These are phyloP conservation scores for Micronisus gabar DNA, from an alignment of 2,113 vertebrate species.

Conservation along the genomic window DNA sequence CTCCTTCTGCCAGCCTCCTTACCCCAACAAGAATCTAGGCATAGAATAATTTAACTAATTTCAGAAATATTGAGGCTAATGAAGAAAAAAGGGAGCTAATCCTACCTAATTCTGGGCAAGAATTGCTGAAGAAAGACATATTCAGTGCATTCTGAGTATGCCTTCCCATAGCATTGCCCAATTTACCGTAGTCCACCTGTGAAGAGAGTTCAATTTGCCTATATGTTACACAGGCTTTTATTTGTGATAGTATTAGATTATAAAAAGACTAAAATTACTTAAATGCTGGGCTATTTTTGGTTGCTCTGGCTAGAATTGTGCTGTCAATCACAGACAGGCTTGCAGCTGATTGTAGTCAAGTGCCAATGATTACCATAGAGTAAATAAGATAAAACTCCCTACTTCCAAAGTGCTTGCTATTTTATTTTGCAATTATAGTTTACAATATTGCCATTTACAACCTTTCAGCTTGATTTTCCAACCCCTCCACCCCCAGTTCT, in stretches of 20 bases:
- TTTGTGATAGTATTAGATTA: not conserved
- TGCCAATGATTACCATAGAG: not conserved
- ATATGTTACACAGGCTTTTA: not conserved
- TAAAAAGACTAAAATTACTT: not conserved
- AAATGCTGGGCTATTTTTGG: not conserved
- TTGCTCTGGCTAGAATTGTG: not conserved
- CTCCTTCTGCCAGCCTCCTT: not conserved
- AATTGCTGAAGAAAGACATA: not conserved
- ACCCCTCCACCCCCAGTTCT: not conserved
- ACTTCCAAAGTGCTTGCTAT: not conserved
- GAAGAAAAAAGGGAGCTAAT: not conserved
- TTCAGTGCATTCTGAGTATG: not conserved
- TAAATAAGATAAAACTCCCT: slow-evolving; percentile 17
- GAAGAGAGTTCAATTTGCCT: not conserved
- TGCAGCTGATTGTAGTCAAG: slow-evolving; percentile 6
- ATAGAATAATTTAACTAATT: not conserved
- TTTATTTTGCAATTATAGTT: not conserved
- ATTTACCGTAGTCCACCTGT: not conserved
- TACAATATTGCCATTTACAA: not conserved
- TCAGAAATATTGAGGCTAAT: not conserved
- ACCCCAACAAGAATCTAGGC: not conserved
- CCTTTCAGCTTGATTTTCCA: not conserved
- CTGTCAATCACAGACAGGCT: not conserved
- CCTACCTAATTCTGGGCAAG: not conserved
- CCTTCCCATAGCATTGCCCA: not conserved